Conservation (phyloP, 2,797 vertebrate genomes). For the Pagetopsis macropterus region DNA sequence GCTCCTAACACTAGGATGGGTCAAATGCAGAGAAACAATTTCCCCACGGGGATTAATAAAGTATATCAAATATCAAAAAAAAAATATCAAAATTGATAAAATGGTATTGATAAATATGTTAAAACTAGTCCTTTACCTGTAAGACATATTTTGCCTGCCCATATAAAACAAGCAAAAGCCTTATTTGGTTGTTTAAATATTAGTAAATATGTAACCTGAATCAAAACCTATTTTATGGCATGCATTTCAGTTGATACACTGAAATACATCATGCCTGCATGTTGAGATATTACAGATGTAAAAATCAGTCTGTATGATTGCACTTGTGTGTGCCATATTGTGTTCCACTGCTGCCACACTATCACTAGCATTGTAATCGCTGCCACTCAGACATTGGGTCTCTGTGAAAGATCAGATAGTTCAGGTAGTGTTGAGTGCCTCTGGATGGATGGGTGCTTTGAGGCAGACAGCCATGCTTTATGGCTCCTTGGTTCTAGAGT, state of each 20-base stretch:
- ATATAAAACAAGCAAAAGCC: neutral
- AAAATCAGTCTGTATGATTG: constrained; percentile 6
- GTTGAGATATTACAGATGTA: constrained; percentile 23
- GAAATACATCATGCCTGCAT: constrained; percentile 1
- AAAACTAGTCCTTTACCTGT: too few relatives aligned
- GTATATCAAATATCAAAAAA: too few relatives aligned
- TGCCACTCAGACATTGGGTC: constrained; percentile 53
- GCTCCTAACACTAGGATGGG: too few relatives aligned
- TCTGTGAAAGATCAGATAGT: constrained; percentile 65
- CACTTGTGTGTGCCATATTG: constrained; percentile 36
- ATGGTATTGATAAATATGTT: neutral
- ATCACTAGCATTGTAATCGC: constrained; percentile 54
- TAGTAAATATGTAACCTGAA: neutral
- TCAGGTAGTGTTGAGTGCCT: constrained; percentile 57
- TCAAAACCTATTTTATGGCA: neutral
- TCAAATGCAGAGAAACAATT: too few relatives aligned
- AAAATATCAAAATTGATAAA: too few relatives aligned
- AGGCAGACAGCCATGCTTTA: constrained; percentile 75
- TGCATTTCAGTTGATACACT: neutral
- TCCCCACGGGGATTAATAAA: too few relatives aligned
- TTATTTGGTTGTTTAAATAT: neutral
- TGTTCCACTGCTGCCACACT: constrained; percentile 35
- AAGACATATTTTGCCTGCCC: neutral
- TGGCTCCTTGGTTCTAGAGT: constrained; percentile 73
- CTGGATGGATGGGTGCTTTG: constrained; percentile 70